These are phyloP conservation scores for Myotis vivesi DNA, from an alignment of 2,797 vertebrate genomes.

Conservation along the genomic window DNA sequence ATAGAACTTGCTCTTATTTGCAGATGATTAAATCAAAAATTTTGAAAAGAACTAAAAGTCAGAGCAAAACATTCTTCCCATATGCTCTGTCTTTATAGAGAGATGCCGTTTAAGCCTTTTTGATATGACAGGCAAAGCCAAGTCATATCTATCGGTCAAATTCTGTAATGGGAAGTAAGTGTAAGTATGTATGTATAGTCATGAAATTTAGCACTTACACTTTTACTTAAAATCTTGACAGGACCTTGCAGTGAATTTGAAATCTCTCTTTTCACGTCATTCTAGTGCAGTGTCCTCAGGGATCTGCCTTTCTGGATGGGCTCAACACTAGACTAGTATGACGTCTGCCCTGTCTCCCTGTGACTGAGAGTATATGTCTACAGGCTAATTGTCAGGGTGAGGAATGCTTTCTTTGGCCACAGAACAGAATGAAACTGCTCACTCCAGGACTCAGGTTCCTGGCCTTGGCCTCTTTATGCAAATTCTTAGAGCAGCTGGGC, in stretches of 20 bases:
- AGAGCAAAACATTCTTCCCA: neutral
- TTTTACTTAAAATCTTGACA: neutral
- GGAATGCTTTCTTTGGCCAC: neutral
- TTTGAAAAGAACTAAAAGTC: slow-evolving; percentile 26
- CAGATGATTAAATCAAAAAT: neutral
- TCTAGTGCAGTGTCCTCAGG: neutral
- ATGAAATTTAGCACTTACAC: slow-evolving; percentile 24
- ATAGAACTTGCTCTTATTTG: neutral
- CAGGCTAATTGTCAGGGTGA: neutral
- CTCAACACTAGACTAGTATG: neutral
- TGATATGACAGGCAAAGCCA: neutral
- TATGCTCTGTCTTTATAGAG: neutral
- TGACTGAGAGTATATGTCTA: neutral
- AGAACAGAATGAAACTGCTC: neutral
- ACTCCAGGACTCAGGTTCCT: neutral
- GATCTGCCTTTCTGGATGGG: neutral
- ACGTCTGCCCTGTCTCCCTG: neutral
- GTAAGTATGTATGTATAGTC: neutral
- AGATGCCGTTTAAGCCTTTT: neutral
- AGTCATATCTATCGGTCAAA: neutral
- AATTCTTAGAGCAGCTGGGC: neutral
- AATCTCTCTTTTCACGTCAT: neutral
- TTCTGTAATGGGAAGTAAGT: neutral
- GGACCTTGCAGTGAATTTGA: neutral
- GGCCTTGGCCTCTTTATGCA: neutral